phyloP scores from a whole-genome alignment of 1,140 invertebrate species.

The Drosophila yakuba region DNA sequence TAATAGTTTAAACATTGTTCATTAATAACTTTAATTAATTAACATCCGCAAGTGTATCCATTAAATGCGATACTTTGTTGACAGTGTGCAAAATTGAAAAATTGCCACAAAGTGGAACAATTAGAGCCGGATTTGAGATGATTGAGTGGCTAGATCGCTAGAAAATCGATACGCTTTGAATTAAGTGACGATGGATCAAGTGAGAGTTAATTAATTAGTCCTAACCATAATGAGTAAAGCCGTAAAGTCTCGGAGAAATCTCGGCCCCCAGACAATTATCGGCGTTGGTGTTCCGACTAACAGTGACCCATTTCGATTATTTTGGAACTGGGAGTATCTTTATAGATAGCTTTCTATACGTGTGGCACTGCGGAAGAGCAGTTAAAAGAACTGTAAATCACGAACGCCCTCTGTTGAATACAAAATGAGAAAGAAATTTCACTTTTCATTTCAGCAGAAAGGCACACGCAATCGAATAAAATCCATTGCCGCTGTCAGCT shows the following conservation, averaged over 20 bases:
- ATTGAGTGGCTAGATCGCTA: constrained; percentile 22
- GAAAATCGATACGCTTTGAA: constrained; percentile 46
- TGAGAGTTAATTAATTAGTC: constrained; percentile 80
- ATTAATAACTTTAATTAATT: too few species aligned
- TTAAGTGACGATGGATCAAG: constrained; percentile 56
- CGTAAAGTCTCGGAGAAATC: constrained; percentile 54
- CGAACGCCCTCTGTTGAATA: constrained; percentile 42
- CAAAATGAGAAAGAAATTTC: constrained; percentile 63
- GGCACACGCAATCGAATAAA: constrained; percentile 22
- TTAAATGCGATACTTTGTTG: constrained; percentile 8
- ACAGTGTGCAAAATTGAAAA: constrained; percentile 49
- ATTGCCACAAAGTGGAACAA: constrained; percentile 72
- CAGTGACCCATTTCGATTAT: constrained; percentile 55
- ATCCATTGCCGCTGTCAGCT: constrained; percentile 10
- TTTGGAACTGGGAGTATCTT: constrained; percentile 12
- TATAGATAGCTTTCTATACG: constrained; percentile 54
- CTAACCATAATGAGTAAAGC: constrained; percentile 49
- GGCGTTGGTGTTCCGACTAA: constrained; percentile 11
- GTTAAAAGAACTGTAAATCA: constrained; percentile 73
- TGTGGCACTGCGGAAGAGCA: constrained; percentile 51
- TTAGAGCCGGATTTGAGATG: constrained; percentile 70
- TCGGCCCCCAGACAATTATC: constrained; percentile 20
- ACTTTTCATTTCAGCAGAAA: constrained; percentile 51
- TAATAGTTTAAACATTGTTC: too few species aligned
- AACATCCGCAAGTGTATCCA: neutral